Evolutionary conservation across 1,140 invertebrate species (phyloP).

Genomic region (Mactra quadrangularis): DNA sequence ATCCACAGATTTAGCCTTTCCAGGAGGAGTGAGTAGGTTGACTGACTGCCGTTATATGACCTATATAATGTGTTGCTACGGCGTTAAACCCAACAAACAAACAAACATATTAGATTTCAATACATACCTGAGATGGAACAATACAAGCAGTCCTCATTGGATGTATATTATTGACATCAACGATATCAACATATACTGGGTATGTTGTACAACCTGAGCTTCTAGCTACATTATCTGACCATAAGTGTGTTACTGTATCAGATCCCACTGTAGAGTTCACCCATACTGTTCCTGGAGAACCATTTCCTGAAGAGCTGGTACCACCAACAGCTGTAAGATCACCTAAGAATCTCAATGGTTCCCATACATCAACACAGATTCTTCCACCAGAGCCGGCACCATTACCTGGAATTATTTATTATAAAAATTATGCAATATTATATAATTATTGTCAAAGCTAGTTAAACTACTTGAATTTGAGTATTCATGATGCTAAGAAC

Average conservation of each 20-base stretch:
- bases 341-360: slow-evolving; percentile 67
- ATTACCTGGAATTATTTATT: slow-evolving; percentile 68
- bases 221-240: slow-evolving; percentile 67
- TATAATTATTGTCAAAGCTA: too few species aligned
- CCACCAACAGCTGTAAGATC: slow-evolving; percentile 66
- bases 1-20: too few species aligned
- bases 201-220: slow-evolving; percentile 44
- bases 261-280: slow-evolving; percentile 61
- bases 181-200: slow-evolving; percentile 61
- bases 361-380: slow-evolving; percentile 67
- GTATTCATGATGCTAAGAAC: too few species aligned
- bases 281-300: slow-evolving; percentile 74
- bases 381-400: slow-evolving; percentile 74
- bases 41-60: too few species aligned
- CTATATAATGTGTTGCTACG: too few species aligned
- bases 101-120: too few species aligned
- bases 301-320: slow-evolving; percentile 48
- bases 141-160: slow-evolving; percentile 67
- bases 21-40: too few species aligned
- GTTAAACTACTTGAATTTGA: too few species aligned
- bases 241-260: slow-evolving; percentile 59
- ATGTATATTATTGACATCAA: slow-evolving; percentile 56
- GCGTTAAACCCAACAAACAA: too few species aligned
- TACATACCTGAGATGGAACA: slow-evolving; percentile 30
- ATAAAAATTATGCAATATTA: too few species aligned